Percentiles rank a stretch among this genome's conserved stretches.
These are phyloP conservation scores for Lycia hirtaria DNA, from an alignment of 2,888 invertebrate genomes.

Conservation along the genomic window DNA sequence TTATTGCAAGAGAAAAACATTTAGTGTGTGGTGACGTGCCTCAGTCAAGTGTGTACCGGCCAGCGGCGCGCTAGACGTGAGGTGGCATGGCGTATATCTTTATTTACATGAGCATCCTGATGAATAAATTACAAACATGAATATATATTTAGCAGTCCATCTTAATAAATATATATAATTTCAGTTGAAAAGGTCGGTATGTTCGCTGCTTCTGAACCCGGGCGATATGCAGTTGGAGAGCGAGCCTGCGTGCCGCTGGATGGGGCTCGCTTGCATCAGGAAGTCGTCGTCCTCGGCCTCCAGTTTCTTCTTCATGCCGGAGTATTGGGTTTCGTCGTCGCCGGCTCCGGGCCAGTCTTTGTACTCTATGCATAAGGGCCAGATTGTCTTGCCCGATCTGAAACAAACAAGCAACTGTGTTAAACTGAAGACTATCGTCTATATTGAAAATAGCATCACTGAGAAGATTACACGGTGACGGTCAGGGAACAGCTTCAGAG, in stretches of 20 bases:
- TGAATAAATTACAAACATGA: too few species aligned
- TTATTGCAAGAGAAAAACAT: too few species aligned
- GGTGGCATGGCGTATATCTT: too few species aligned
- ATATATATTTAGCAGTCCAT: too few species aligned
- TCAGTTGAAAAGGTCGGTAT: conserved; percentile 50
- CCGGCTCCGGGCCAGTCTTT: conserved; percentile 74
- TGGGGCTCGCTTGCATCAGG: conserved; percentile 64
- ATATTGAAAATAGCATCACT: too few species aligned
- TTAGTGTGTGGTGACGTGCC: too few species aligned
- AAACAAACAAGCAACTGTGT: conserved; percentile 31
- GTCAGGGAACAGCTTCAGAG: too few species aligned
- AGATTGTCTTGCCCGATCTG: conserved; percentile 81
- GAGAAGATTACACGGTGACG: too few species aligned
- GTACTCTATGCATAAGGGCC: conserved; percentile 83
- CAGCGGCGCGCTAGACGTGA: too few species aligned
- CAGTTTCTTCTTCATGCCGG: conserved; percentile 67
- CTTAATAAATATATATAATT: neutral
- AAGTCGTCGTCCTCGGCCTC: conserved; percentile 79
- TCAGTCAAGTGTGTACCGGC: too few species aligned
- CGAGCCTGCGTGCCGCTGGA: conserved; percentile 58
- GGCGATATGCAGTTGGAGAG: conserved; percentile 74
- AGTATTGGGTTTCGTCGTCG: conserved; percentile 71
- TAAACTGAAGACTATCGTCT: too few species aligned
- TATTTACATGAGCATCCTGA: too few species aligned
- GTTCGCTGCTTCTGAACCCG: conserved; percentile 73